A percentile compares a stretch with the other conserved stretches of the same genome.
Conservation (phyloP, 2,888 invertebrate species). For the Folsomia candida region DNA sequence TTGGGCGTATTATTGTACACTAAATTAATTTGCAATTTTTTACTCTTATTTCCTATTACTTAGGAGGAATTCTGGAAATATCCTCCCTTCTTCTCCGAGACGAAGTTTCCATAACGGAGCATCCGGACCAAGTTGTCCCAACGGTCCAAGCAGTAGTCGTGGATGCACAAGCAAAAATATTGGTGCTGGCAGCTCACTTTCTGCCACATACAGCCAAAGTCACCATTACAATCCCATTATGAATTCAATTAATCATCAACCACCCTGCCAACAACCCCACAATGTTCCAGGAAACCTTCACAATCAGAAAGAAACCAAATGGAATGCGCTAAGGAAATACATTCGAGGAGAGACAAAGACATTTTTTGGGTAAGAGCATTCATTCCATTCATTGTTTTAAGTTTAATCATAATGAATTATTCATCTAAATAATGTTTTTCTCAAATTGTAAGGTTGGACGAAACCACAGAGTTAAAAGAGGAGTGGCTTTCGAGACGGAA, state of each 20-base stretch:
- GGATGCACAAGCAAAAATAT: conserved; percentile 22
- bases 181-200: conserved; percentile 8
- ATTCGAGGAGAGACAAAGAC: conserved; percentile 47
- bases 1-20: too few relatives aligned
- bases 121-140: too few relatives aligned
- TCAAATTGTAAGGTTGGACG: conserved; percentile 42
- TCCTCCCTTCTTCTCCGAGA: conserved; percentile 43
- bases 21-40: too few relatives aligned
- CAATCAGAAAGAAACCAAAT: conserved; percentile 33
- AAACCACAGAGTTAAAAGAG: conserved; percentile 44
- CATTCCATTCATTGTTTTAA: too few relatives aligned
- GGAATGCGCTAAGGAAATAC: conserved; percentile 46
- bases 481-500: conserved; percentile 50
- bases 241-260: neutral
- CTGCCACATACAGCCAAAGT: conserved; percentile 20
- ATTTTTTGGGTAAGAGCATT: too few relatives aligned
- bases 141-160: conserved; percentile 37
- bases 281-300: neutral
- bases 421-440: too few relatives aligned
- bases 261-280: neutral
- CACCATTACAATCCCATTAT: conserved; percentile 22
- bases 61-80: conserved; percentile 46
- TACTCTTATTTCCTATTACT: too few relatives aligned
- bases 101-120: conserved; percentile 43
- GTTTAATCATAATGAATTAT: too few relatives aligned